Base-by-base conservation (phyloP, 2,888 invertebrate species). In the Operophtera brumata region DNA sequence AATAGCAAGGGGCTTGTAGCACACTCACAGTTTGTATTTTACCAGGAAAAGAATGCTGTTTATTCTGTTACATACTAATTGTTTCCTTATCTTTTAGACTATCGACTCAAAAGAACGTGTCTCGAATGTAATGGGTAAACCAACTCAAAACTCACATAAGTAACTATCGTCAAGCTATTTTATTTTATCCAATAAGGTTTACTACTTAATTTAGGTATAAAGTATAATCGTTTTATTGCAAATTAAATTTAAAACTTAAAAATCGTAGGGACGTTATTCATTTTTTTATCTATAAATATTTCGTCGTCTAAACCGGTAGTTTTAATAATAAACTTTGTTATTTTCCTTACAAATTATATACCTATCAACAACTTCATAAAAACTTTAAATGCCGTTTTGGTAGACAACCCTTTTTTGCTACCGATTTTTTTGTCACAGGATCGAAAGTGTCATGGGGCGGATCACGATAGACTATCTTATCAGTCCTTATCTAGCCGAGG, bases 391-490 rank as follows among this genome's bases (percentile, higher is more conserved):
- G 25, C 35, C 44, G 20, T 26, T 46, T 54, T 28, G 14, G 36
- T 45, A 20, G 41, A 37, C 30, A 45, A 54, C 34, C 34, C 36
- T 45, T 54, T 55, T 51, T 59, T 56, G 50, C 42, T 48, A 26
- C 37, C 20, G 26, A 40, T 46, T 78, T 76, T 26, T 74, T 62
- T 72, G 61, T 65, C 61, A 62, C 63, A 67, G 57, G 67, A 65
- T 66, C 70, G 70, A 71, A 71, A 73, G 71, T 71, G 71, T 70
- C 72, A 64, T 68, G 73, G 77, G 77, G 77, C 69, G 77, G 57
- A 64, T 71, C 62, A 70, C 78, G 84, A 85, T 86, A 84, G 77
- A 75, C 75, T 84, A 83, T 84, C 82, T 85, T 84, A 86, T 86
- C 86, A 74, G 65, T 49, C 65, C 70, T 66, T 84, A 84, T 84